Percentiles rank a stretch among this genome's conserved stretches.
Evolutionary conservation across 2,797 vertebrate genomes (phyloP).

Genomic region (Tinamus major): DNA sequence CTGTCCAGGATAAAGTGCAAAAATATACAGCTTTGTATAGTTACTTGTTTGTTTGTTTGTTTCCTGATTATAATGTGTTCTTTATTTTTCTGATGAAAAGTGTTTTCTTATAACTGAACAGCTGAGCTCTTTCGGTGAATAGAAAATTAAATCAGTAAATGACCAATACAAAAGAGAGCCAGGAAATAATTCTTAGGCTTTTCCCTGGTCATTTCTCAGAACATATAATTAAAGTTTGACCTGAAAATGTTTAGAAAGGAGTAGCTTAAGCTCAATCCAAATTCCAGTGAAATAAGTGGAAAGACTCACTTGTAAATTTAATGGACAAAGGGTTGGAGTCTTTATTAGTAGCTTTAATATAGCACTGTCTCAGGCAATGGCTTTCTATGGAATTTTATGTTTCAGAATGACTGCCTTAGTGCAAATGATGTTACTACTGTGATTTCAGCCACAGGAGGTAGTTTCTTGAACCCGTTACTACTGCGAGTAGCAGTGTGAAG

Average conservation of each 20-base stretch:
- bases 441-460: conserved; percentile 36
- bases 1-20: background rate
- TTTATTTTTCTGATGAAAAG: conserved; percentile 39
- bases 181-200: background rate
- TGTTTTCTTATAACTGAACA: background rate
- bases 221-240: background rate
- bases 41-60: background rate
- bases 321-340: background rate
- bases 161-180: background rate
- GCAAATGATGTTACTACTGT: conserved; percentile 38
- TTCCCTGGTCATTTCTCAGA: background rate
- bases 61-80: background rate
- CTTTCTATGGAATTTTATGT: conserved; percentile 39
- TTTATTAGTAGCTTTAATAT: conserved; percentile 40
- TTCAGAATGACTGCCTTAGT: conserved; percentile 47
- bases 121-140: background rate
- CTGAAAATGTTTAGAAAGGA: background rate
- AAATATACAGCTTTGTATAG: background rate
- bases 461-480: conserved; percentile 64
- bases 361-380: conserved; percentile 24
- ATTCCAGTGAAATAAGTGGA: background rate
- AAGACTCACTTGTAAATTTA: background rate
- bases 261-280: background rate
- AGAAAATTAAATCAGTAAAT: background rate
- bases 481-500: conserved; percentile 4